Base-by-base conservation (phyloP, 2,797 vertebrate genomes). In the Squalus acanthias region DNA sequence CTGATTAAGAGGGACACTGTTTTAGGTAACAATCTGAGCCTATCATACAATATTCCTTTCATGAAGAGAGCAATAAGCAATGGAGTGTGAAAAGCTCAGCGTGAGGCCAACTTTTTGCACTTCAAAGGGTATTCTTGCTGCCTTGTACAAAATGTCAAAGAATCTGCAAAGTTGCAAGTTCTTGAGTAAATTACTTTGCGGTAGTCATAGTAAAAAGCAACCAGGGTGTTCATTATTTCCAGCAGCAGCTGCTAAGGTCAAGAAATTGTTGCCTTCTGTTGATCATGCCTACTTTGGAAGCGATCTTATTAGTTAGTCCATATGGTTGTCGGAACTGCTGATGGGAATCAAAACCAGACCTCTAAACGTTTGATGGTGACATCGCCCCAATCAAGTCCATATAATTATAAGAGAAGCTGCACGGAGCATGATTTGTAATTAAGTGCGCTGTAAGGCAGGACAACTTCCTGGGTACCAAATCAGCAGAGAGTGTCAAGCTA, bases 211-310 rank as follows among this genome's bases (percentile, higher is more conserved):
- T 26, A 93, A 46, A 95, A 76, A 95, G 50, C 50, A 74, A n/a
- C 46, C 94, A 95, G 93, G 13, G 33, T 46, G 53, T 95, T 95
- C 94, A 95, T 95, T 95, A 95, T 74, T 95, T 95, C 70, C 15
- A 95, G 15, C 29, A 24, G 46, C 70, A 95, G 46, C 29, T 95
- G 22, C 13, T 57, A 95, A 72, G 69, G 46, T 76, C 70, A 95
- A 53, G 70, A 57, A 95, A 74, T 95, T 53, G 69, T 76, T 95
- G 69, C 94, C 69, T 95, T 50, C 69, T 95, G 69, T 53, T 95
- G 94, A 29, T 95, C 26, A 20, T 53, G 26, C 7, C 50, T 7
- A 74, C 46, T 95, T 76, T 29, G 26, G 46, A 95, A 74, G 29
- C 13, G 24, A 10, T 53, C 12, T 95, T 76, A 7, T 95, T 76